phyloP scores from a whole-genome alignment of 2,888 invertebrate genomes.

The Melinopterus prodromus region DNA sequence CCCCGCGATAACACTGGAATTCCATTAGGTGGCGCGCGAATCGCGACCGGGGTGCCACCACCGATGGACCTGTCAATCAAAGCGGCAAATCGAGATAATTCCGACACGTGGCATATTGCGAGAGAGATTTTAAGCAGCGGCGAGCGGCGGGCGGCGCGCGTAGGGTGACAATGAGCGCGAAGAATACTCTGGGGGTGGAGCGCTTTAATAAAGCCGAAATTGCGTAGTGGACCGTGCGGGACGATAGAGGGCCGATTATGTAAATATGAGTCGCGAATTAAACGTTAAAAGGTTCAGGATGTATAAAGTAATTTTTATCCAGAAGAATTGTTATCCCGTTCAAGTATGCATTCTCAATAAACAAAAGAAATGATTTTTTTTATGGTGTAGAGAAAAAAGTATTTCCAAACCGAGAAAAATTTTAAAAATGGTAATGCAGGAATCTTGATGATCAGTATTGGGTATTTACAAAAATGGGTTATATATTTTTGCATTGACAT shows the following conservation, averaged over 20 bases:
- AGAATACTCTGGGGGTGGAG: not conserved
- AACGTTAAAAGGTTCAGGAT: not conserved
- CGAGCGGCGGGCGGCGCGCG: not conserved
- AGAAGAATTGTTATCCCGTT: too few relatives aligned
- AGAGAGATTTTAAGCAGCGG: constrained; percentile 9
- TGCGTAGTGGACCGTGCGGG: not conserved
- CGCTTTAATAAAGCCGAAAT: not conserved
- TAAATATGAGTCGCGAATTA: not conserved
- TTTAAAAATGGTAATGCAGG: too few relatives aligned
- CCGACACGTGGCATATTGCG: constrained; percentile 41
- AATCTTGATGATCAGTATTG: too few relatives aligned
- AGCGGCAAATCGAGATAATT: constrained; percentile 56
- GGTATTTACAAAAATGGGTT: too few relatives aligned
- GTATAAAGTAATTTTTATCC: not conserved
- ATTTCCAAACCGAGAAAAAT: too few relatives aligned
- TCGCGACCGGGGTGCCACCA: constrained; percentile 43
- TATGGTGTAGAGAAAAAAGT: too few relatives aligned
- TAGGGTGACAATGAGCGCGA: not conserved
- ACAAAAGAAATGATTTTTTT: too few relatives aligned
- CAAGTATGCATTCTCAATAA: too few relatives aligned
- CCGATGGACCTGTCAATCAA: constrained; percentile 57
- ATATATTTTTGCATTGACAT: too few relatives aligned
- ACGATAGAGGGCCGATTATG: constrained; percentile 4
- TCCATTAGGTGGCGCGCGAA: constrained; percentile 24
- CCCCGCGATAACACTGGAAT: constrained; percentile 19